phyloP scores from a whole-genome alignment of 2,888 invertebrate species.

The Brenthis daphne region DNA sequence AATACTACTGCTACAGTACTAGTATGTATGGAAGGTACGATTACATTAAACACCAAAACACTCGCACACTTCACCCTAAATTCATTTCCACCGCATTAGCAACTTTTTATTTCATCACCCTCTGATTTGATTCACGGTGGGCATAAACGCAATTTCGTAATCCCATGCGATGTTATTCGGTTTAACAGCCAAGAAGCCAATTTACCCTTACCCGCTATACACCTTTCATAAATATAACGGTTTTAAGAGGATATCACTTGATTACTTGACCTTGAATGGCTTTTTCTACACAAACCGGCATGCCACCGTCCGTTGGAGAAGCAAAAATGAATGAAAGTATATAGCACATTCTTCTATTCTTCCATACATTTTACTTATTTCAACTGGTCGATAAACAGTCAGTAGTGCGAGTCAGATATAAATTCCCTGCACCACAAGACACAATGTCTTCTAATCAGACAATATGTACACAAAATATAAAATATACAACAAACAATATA shows the following conservation, averaged over 20 bases:
- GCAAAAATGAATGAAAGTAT: too few species aligned
- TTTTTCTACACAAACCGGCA: too few species aligned
- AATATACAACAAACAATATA: not conserved
- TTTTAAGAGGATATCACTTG: not conserved
- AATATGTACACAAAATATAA: not conserved
- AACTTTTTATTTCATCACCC: constrained; percentile 30
- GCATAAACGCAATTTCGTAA: constrained; percentile 69
- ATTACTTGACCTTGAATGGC: not conserved
- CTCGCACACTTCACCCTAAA: not conserved
- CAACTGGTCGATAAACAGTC: too few species aligned
- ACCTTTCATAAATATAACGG: constrained; percentile 1
- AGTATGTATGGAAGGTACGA: not conserved
- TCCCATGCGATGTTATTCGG: constrained; percentile 65
- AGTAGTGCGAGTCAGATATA: too few species aligned
- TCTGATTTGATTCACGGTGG: constrained; percentile 58
- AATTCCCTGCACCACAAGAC: too few species aligned
- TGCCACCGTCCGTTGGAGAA: too few species aligned
- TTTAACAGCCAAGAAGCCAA: constrained; percentile 66
- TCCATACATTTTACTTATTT: too few species aligned
- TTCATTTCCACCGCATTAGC: constrained; percentile 23
- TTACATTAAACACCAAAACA: constrained; percentile 7
- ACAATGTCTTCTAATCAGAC: too few species aligned
- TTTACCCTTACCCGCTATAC: constrained; percentile 46
- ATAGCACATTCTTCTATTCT: too few species aligned
- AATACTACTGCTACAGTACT: too few species aligned